Evolutionary conservation across 2,888 invertebrate genomes (phyloP).

Genomic region (Nudaria mundana): DNA sequence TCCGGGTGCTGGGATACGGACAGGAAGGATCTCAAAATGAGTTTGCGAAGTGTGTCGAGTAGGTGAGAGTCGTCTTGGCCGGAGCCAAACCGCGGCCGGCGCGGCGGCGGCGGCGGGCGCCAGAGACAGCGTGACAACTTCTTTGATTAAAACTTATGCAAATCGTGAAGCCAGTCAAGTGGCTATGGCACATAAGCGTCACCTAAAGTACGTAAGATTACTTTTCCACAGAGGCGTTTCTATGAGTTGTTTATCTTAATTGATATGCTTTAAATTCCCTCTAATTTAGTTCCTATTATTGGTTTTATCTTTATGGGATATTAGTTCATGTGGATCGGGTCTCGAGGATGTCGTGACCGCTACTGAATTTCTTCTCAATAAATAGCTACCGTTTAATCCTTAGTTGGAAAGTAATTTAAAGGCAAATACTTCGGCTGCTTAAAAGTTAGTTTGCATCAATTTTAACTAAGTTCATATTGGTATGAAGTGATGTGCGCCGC

Average conservation of each 20-base stretch:
- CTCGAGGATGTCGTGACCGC: too few species aligned
- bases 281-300: too few species aligned
- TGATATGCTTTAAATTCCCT: too few species aligned
- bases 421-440: conserved; percentile 13
- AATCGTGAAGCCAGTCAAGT: conserved; percentile 52
- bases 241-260: too few species aligned
- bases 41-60: conserved; percentile 35
- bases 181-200: conserved; percentile 48
- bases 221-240: too few species aligned
- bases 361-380: neutral
- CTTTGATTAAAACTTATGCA: conserved; percentile 73
- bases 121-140: conserved; percentile 34
- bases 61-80: conserved; percentile 16
- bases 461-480: conserved; percentile 45
- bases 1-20: conserved; percentile 5
- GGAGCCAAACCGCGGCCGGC: neutral
- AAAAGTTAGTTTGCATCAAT: conserved; percentile 36
- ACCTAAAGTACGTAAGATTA: too few species aligned
- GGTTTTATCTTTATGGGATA: too few species aligned
- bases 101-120: neutral
- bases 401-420: too few species aligned
- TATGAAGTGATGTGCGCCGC: conserved; percentile 28
- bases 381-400: conserved; percentile 4
- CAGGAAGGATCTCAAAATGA: conserved; percentile 28
- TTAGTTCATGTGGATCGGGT: too few species aligned